A percentile compares a stretch with the other conserved stretches of the same genome.
Conservation (phyloP, 2,888 invertebrate genomes). For the Caenorhabditis drosophilae region DNA sequence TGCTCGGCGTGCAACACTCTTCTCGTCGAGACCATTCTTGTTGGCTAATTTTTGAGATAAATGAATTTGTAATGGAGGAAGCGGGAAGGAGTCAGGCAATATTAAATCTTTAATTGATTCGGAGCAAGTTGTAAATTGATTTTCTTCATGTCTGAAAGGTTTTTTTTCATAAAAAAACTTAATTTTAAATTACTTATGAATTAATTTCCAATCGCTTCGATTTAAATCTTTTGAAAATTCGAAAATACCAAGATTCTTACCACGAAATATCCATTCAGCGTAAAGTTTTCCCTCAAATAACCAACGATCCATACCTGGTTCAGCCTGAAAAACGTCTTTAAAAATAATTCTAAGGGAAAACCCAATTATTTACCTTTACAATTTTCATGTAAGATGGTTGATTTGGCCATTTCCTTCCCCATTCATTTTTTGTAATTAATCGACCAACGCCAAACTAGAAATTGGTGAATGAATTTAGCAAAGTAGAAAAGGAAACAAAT, state of each 20-base stretch:
- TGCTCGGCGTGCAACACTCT: slow-evolving; percentile 42
- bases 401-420: slow-evolving; percentile 66
- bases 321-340: slow-evolving; percentile 47
- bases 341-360: slow-evolving; percentile 3
- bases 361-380: slow-evolving; percentile 57
- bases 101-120: slow-evolving; percentile 46
- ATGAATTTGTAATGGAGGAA: slow-evolving; percentile 55
- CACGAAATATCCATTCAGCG: slow-evolving; percentile 66
- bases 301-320: slow-evolving; percentile 67
- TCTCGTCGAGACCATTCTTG: slow-evolving; percentile 36
- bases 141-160: slow-evolving; percentile 59
- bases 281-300: slow-evolving; percentile 58
- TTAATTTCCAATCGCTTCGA: slow-evolving; percentile 65
- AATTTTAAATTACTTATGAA: too few relatives aligned
- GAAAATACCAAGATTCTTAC: slow-evolving; percentile 62
- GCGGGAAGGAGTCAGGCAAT: slow-evolving; percentile 60
- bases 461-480: background rate
- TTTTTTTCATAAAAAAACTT: too few relatives aligned
- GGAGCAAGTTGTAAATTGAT: slow-evolving; percentile 33
- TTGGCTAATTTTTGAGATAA: slow-evolving; percentile 41
- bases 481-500: slow-evolving; percentile 1
- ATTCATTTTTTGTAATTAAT: slow-evolving; percentile 65
- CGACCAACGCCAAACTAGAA: slow-evolving; percentile 65
- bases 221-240: slow-evolving; percentile 64
- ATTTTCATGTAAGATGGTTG: slow-evolving; percentile 65